Evolutionary conservation across 2,113 vertebrate genomes (phyloP).

Genomic region (Hippocampus comes): DNA sequence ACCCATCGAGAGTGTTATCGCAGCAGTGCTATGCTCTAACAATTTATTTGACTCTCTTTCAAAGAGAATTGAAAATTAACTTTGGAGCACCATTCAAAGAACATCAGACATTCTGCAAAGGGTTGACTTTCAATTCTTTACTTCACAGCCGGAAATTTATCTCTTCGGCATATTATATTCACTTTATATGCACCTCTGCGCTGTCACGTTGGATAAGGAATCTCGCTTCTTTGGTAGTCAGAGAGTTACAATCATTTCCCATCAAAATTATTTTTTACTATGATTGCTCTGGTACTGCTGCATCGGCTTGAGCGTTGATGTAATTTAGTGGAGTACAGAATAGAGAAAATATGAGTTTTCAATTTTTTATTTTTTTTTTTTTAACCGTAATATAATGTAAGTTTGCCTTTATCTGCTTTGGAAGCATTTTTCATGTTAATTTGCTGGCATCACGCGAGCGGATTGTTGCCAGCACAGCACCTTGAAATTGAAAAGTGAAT

Average conservation of each 20-base stretch:
- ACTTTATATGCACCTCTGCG: slow-evolving; percentile 16
- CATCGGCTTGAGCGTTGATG: slow-evolving; percentile 39
- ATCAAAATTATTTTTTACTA: slow-evolving; percentile 43
- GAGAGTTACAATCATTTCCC: slow-evolving; percentile 32
- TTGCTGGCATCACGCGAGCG: slow-evolving; percentile 63
- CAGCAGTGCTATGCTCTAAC: slow-evolving; percentile 27
- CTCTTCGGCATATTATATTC: slow-evolving; percentile 24
- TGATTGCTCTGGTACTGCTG: slow-evolving; percentile 49
- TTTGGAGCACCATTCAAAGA: slow-evolving; percentile 28
- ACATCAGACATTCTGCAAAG: slow-evolving; percentile 45
- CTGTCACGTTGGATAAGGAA: slow-evolving; percentile 32
- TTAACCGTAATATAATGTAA: slow-evolving; percentile 21
- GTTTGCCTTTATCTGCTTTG: slow-evolving; percentile 47
- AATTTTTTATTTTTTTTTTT: slow-evolving; percentile 17
- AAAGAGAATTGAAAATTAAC: slow-evolving; percentile 48
- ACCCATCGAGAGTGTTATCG: slow-evolving; percentile 22
- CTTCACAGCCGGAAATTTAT: slow-evolving; percentile 14
- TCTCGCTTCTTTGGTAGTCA: slow-evolving; percentile 31
- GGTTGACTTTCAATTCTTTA: slow-evolving; percentile 28
- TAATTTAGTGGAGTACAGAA: slow-evolving; percentile 23
- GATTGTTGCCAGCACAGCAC: slow-evolving; percentile 68
- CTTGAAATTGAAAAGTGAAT: slow-evolving; percentile 78
- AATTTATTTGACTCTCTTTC: slow-evolving; percentile 36
- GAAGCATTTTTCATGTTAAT: slow-evolving; percentile 61
- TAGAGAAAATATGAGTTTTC: slow-evolving; percentile 48